phyloP scores from a whole-genome alignment of 2,888 invertebrate species.

The Pyrrhosoma nymphula region DNA sequence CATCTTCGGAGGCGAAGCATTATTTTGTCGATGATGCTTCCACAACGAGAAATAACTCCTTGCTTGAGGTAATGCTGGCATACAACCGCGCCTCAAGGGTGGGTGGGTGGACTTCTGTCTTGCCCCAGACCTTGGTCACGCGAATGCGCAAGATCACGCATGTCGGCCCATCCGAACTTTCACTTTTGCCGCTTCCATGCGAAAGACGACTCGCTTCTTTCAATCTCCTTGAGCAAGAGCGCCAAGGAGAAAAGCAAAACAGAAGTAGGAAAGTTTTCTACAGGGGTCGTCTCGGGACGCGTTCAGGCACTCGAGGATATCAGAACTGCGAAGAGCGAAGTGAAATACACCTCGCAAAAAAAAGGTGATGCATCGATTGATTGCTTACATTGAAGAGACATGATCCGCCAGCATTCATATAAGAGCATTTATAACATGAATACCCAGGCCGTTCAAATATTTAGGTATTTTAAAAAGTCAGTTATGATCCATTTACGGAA shows the following conservation, averaged over 20 bases:
- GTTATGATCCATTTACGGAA: too few species aligned
- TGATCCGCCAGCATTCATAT: too few species aligned
- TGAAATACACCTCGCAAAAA: too few species aligned
- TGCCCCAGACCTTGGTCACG: neutral
- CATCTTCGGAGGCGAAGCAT: neutral
- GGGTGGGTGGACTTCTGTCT: neutral
- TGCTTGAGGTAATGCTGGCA: neutral
- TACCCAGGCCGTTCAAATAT: too few species aligned
- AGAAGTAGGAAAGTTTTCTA: too few species aligned
- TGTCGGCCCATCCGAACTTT: neutral
- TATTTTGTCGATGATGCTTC: neutral
- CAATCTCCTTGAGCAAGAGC: neutral
- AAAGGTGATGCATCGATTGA: too few species aligned
- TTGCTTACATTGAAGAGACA: too few species aligned
- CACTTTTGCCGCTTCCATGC: neutral
- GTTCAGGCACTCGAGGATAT: too few species aligned
- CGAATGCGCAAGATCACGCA: neutral
- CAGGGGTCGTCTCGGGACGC: too few species aligned
- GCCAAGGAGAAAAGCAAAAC: neutral
- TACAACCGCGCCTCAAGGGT: neutral
- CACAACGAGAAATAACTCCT: neutral
- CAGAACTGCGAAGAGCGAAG: too few species aligned
- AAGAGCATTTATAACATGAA: too few species aligned
- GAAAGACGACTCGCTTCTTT: neutral
- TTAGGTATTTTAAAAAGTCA: too few species aligned